phyloP scores from a whole-genome alignment of 2,797 vertebrate species.

The Gephyroberyx darwinii region DNA sequence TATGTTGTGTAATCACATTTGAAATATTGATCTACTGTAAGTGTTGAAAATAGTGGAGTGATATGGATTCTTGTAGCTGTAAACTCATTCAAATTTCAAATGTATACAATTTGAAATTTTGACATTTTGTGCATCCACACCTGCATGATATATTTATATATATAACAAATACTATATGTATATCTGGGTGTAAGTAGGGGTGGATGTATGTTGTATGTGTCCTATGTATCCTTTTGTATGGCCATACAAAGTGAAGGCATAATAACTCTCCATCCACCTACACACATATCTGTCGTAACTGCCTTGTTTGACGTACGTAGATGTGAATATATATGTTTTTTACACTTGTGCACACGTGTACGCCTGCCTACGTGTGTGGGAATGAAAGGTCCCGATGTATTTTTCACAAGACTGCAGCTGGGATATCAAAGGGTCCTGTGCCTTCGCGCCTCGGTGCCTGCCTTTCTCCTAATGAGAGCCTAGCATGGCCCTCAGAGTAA shows the following conservation, averaged over 20 bases:
- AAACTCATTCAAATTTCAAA: neutral
- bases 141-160: too few species aligned
- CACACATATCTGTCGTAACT: neutral
- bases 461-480: slow-evolving; percentile 54
- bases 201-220: too few species aligned
- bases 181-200: too few species aligned
- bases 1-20: too few species aligned
- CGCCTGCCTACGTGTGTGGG: neutral
- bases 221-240: too few species aligned
- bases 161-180: too few species aligned
- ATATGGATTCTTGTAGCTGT: neutral
- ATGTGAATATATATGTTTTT: neutral
- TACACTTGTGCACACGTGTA: neutral
- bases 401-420: slow-evolving; percentile 27
- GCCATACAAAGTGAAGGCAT: too few species aligned
- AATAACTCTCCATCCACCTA: neutral
- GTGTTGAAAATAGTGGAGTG: neutral
- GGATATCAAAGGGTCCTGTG: slow-evolving; percentile 53
- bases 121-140: neutral
- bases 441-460: slow-evolving; percentile 3
- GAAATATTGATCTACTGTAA: neutral
- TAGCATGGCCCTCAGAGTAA: slow-evolving; percentile 49
- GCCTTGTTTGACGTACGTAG: neutral
- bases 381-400: slow-evolving; percentile 20
- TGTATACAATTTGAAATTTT: neutral